Evolutionary conservation across 1,140 invertebrate genomes (phyloP), one percentile per base, ranked within the genome.

Genomic region (Drosophila bocki): DNA sequence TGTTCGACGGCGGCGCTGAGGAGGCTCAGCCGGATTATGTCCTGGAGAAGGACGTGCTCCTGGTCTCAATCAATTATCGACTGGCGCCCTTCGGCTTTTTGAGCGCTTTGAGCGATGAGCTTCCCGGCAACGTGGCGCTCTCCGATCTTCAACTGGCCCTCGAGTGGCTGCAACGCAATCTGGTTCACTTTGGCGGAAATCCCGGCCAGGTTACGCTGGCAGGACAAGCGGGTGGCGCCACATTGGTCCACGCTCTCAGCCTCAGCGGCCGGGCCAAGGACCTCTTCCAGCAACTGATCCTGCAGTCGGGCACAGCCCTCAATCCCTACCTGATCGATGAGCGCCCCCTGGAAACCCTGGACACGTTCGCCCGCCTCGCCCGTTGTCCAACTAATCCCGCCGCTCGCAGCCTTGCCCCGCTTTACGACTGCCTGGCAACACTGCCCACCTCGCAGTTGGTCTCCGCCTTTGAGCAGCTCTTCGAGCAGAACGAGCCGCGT

Each of bases 21-120:
- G 95, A 94, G 3, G 96, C 96, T 65, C 95, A 95, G 8, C 96
- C 96, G 0, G 95, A 97, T 74, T 95, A 95, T 77, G 92, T 98
- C 1, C 93, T 98, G 7, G 96, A 97, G 58, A 93, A 95, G 56
- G 96, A 97, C 72, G 94, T 97, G 1, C 91, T 98, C 6, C 93
- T 98, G 0, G 96, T 98, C 3, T 95, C 96, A 0, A 93, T 96
- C 1, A 97, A 98, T 91, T 98, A 97, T 85, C 95, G 97, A 92
- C 94, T 96, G 70, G 95, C 94, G n/a, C 93, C 93, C 0, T 93
- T 94, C 47, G 94, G 94, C 90, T 94, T 94, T 69, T 80, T 94
- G 67, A 94, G 86, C 26, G 94, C 93, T 65, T 93, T 91, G 63
- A 93, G 91, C 72, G 93, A 92, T 64, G 94, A 82, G 83, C 93